phyloP scores from a whole-genome alignment of 2,888 invertebrate species.

The Caenorhabditis afra region DNA sequence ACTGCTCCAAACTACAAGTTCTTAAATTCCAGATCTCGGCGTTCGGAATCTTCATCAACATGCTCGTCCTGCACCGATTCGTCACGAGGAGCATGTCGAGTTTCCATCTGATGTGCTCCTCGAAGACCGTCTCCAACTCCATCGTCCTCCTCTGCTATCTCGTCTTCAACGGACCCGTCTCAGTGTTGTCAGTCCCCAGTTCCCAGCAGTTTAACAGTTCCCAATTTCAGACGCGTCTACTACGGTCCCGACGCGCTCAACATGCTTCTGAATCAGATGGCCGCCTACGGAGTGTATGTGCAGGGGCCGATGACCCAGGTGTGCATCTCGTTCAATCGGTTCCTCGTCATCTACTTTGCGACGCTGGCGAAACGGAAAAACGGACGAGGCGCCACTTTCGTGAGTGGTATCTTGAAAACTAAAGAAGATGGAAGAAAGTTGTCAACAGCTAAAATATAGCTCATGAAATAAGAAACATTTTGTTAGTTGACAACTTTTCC shows the following conservation, averaged over 20 bases:
- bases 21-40: conserved; percentile 21
- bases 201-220: not conserved
- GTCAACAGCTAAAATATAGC: no score
- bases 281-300: conserved; percentile 47
- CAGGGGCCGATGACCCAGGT: conserved; percentile 56
- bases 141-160: conserved; percentile 47
- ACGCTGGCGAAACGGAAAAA: conserved; percentile 39
- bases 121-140: conserved; percentile 51
- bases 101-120: conserved; percentile 54
- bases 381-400: conserved; percentile 20
- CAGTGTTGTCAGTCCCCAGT: conserved; percentile 25
- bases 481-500: no score
- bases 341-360: conserved; percentile 43
- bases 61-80: conserved; percentile 29
- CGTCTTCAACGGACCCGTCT: conserved; percentile 48
- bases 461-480: no score
- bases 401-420: no score
- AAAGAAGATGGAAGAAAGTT: no score
- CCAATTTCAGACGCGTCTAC: conserved; percentile 16
- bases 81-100: conserved; percentile 45
- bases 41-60: conserved; percentile 34
- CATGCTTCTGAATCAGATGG: conserved; percentile 45
- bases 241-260: conserved; percentile 41
- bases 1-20: not conserved
- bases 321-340: conserved; percentile 48